phyloP scores from a whole-genome alignment of 2,888 invertebrate species.

The Campoplex capitator region DNA sequence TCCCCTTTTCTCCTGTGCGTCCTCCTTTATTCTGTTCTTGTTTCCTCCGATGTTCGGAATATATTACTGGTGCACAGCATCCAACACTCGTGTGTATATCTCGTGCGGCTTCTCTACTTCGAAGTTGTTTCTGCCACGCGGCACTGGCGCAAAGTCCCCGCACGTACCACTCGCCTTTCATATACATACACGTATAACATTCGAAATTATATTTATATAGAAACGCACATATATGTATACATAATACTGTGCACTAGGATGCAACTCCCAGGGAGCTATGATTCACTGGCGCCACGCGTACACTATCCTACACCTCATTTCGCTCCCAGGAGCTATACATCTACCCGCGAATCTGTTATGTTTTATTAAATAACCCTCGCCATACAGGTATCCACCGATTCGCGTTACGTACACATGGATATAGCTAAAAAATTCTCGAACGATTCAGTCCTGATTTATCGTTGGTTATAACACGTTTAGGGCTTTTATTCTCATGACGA shows the following conservation, averaged over 20 bases:
- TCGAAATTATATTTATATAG: not conserved
- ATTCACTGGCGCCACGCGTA: constrained; percentile 66
- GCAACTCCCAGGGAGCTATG: constrained; percentile 53
- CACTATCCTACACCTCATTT: constrained; percentile 62
- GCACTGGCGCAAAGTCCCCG: constrained; percentile 58
- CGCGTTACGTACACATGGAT: not conserved
- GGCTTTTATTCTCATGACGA: not conserved
- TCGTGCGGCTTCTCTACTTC: constrained; percentile 46
- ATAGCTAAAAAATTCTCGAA: not conserved
- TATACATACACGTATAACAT: constrained; percentile 14
- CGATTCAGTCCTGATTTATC: constrained; percentile 26
- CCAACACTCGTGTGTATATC: constrained; percentile 45
- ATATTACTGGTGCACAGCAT: constrained; percentile 44
- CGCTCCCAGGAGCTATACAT: constrained; percentile 32
- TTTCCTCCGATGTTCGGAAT: constrained; percentile 5
- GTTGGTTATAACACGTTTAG: not conserved
- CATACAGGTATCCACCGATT: not conserved
- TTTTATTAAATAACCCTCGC: constrained; percentile 29
- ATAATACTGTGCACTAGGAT: constrained; percentile 47
- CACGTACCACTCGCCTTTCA: constrained; percentile 38
- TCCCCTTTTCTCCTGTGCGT: not conserved
- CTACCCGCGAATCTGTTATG: constrained; percentile 41
- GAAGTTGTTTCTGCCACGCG: constrained; percentile 48
- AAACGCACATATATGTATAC: not conserved
- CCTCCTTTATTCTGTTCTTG: not conserved